Evolutionary conservation across 2,888 invertebrate genomes (phyloP), one percentile per base, ranked within the genome.

Genomic region (Adela reaumurella): DNA sequence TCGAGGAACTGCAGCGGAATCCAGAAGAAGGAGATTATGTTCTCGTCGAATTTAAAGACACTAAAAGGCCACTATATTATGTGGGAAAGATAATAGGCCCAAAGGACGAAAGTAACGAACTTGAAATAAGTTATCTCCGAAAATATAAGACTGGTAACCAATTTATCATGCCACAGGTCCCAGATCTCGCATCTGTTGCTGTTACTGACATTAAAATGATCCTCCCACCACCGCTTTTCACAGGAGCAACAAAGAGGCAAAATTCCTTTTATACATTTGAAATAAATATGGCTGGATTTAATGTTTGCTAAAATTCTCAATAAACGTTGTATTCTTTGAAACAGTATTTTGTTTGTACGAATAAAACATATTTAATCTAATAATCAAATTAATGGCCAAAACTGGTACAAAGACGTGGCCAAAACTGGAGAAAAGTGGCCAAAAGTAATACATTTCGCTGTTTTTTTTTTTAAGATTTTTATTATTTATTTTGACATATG

Each of bases 111-210:
- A 14, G 5, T n/a, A 42, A 47, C 19, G n/a, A 42, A 19, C 42
- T 47, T 18, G 42, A 47, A 47, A 47, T 47, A 29, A 42, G 47
- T 48, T 48, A 48, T 44, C 28, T 48, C 20, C 43, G 48, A 35
- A 48, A 48, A 48, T 17, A 35, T 11, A 43, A 18, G 44, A 5
- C 24, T 16, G 17, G 48, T 18, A 20, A 48, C 14, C 43, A 41
- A 42, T 47, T 47, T 18, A 19, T 41, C 17, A 35, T 42, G 41
- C 47, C 47, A 14, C 35, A 19, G 14, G 48, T 24, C 3, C 43
- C 43, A 16, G 43, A 43, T 14, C 3, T 43, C 2, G 43, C 43
- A 16, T 43, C 14, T 3, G 43, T 43, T 3, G 14, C 43, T 14
- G 43, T 17, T 17, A 17, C 43, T 3, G 43, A 43, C 17, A 43